Evolutionary conservation across 2,797 vertebrate species (phyloP), one percentile per base, ranked within the genome.

Genomic region (Podargus strigoides): DNA sequence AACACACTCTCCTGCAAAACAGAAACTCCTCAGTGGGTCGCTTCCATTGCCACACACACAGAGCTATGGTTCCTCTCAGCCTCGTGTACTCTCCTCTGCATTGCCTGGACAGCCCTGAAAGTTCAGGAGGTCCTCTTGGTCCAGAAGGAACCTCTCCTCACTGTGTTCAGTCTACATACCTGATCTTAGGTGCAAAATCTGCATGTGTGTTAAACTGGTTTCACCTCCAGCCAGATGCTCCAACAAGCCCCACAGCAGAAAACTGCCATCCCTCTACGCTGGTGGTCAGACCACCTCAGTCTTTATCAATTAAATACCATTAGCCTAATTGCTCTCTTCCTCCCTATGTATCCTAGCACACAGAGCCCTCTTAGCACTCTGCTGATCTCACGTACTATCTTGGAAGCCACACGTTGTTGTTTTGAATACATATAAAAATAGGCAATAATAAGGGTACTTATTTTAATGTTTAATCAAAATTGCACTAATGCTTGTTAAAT

Each of bases 281-380:
- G 50, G 23, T 77, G 85, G 56, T 12, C 74, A 47, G 56, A 59
- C 64, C 69, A 84, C 39, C 67, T 66, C 64, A 55, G 37, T 24
- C 87, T 12, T 7, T 42, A 62, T 1, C 60, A 39, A 36, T 56
- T 63, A 90, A 74, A 77, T 77, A 41, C 42, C 52, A 88, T 91
- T 64, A 88, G 49, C 46, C 17, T 93, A 91, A 95, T 84, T 83
- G 62, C 37, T 70, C 49, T 52, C 73, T 84, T 81, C 76, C 83
- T 83, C 49, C 52, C 44, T 12, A 4, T 1, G 24, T 55, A 41
- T 5, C 3, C 0, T 12, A 85, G 81, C 37, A 36, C 27, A 12
- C 1, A 39, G 49, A 92, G 67, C 39, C 44, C 50, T 85, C 66
- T 7, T 14, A 59, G 85, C 37, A 12, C 52, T 50, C 8, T 5